Percentiles rank a stretch among this genome's conserved stretches.
Evolutionary conservation across 2,888 invertebrate genomes (phyloP).

Genomic region (Cheilosia urbana): DNA sequence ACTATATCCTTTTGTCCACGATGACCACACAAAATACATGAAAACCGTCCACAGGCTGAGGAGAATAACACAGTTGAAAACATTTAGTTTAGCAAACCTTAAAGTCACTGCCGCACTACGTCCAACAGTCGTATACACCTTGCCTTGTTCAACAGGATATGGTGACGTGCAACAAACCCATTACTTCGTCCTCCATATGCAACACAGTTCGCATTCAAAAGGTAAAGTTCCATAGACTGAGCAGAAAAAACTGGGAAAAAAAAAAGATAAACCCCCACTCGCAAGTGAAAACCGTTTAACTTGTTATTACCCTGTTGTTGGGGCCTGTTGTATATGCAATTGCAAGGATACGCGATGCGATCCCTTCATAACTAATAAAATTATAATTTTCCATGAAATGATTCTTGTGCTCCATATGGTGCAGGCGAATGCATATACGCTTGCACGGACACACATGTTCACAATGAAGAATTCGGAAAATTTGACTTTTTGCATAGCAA

Average conservation of each 20-base stretch:
- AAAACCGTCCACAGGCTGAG: constrained; percentile 9
- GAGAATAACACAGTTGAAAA: constrained; percentile 28
- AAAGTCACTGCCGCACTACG: background rate
- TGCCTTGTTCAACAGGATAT: constrained; percentile 53
- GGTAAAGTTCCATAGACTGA: constrained; percentile 5
- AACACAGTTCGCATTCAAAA: constrained; percentile 38
- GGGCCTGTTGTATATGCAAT: constrained; percentile 4
- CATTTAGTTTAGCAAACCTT: constrained; percentile 43
- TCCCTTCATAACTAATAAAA: constrained; percentile 55
- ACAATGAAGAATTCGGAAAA: background rate
- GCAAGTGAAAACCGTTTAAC: constrained; percentile 59
- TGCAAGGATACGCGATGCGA: constrained; percentile 48
- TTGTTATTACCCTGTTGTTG: constrained; percentile 56
- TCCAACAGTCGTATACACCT: background rate
- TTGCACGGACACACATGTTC: background rate
- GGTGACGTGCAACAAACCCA: constrained; percentile 55
- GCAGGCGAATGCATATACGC: constrained; percentile 8
- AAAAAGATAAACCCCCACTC: constrained; percentile 7
- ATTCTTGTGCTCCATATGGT: constrained; percentile 26
- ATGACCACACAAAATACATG: constrained; percentile 24
- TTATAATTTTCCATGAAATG: constrained; percentile 57
- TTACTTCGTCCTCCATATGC: constrained; percentile 23
- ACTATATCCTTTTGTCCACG: constrained; percentile 35
- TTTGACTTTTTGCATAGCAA: background rate
- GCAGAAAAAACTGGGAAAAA: background rate